phyloP scores from a whole-genome alignment of 2,888 invertebrate genomes.

The Rhagonycha lutea region DNA sequence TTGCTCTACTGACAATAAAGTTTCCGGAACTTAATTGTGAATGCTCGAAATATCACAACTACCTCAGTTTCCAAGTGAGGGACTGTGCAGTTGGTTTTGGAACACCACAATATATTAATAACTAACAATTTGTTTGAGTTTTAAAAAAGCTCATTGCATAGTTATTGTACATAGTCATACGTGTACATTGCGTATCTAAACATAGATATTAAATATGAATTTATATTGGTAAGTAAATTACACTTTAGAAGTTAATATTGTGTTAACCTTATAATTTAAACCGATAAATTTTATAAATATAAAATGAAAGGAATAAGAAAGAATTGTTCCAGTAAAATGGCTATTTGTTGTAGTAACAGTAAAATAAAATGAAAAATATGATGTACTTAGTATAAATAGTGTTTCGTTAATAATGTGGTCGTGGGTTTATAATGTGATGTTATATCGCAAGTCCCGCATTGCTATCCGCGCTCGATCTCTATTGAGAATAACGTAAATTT shows the following conservation, averaged over 20 bases:
- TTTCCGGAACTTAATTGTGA: too few species aligned
- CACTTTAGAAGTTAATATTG: neutral
- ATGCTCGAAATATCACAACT: too few species aligned
- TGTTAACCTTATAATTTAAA: neutral
- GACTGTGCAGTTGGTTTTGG: too few species aligned
- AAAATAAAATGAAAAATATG: slow-evolving; percentile 24
- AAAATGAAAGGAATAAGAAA: slow-evolving; percentile 3
- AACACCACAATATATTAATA: too few species aligned
- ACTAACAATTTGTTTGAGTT: too few species aligned
- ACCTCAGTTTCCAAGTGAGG: too few species aligned
- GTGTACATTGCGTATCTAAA: slow-evolving; percentile 21
- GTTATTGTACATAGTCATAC: slow-evolving; percentile 26
- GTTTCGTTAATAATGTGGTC: slow-evolving; percentile 25
- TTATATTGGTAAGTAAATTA: neutral
- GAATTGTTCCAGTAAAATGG: neutral
- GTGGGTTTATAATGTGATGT: slow-evolving; percentile 30
- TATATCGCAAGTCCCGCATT: slow-evolving; percentile 35
- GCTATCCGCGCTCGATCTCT: slow-evolving; percentile 34
- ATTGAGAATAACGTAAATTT: slow-evolving; percentile 35
- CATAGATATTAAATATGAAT: too few species aligned
- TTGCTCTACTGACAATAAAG: too few species aligned
- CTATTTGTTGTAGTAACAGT: slow-evolving; percentile 8
- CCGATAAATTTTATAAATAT: neutral
- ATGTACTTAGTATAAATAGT: slow-evolving; percentile 21
- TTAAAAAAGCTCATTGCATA: too few species aligned